A percentile compares a stretch with the other conserved stretches of the same genome.
Evolutionary conservation across 2,113 vertebrate species (phyloP).

Genomic region (Pluvialis apricaria): DNA sequence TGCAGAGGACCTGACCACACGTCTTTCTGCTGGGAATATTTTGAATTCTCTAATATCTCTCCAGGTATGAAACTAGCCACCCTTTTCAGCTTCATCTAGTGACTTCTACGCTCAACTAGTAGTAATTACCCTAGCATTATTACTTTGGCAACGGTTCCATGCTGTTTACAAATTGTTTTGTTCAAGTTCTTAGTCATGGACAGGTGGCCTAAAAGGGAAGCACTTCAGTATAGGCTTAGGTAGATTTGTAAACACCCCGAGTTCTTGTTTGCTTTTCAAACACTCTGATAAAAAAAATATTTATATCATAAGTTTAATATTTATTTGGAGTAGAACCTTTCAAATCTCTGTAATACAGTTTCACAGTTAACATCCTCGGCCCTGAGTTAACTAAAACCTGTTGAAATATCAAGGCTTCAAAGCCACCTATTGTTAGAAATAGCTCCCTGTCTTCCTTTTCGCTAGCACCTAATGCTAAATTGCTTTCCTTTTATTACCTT

Average conservation of each 20-base stretch:
- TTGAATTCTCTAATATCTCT: background rate
- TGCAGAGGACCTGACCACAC: rapidly evolving
- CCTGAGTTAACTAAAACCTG: background rate
- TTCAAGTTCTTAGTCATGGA: background rate
- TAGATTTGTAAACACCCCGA: background rate
- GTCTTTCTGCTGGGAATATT: background rate
- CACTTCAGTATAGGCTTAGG: background rate
- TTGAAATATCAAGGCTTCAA: slow-evolving; percentile 13
- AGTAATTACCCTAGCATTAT: background rate
- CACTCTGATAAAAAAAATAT: background rate
- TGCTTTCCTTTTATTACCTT: slow-evolving; percentile 22
- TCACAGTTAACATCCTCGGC: background rate
- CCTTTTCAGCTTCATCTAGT: background rate
- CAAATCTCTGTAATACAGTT: background rate
- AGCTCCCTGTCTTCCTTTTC: slow-evolving; percentile 14
- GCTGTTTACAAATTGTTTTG: background rate
- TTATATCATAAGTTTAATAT: background rate
- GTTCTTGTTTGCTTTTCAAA: background rate
- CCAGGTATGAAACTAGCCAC: background rate
- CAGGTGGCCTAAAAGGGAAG: background rate
- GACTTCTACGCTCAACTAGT: background rate
- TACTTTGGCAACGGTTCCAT: background rate
- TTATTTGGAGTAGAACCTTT: background rate
- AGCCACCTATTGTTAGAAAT: background rate
- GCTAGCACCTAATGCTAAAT: slow-evolving; percentile 16